Base-by-base conservation (phyloP, 2,797 vertebrate genomes). In the Balearica regulorum region DNA sequence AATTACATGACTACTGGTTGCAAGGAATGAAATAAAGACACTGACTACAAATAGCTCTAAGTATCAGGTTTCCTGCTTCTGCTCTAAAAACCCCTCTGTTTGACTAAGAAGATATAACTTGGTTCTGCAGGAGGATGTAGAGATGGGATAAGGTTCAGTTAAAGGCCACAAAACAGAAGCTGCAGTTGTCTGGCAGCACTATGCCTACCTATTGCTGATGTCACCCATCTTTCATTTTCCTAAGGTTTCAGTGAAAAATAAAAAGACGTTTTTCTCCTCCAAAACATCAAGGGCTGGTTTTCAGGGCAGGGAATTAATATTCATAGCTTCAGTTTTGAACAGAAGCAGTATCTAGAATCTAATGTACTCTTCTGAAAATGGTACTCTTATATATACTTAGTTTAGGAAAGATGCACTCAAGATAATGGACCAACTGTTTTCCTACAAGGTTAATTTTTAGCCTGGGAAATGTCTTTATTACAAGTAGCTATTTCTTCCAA, bases 371-470 rank as follows among this genome's bases (percentile, higher is more conserved):
- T 75, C 51, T 79, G 58, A 83, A 94, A 95, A 93, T 43, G 43
- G 31, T 73, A 79, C 80, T 88, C 49, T 55, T 58, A 26, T 28
- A 62, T 54, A 51, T 13, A 48, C 53, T 66, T 69, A 75, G 58
- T 62, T 91, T 61, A 78, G 81, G 75, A 77, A 81, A 93, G 83
- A 80, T 39, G 26, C 43, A 69, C 61, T 95, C 39, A 69, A 86
- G 66, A 79, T 92, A 90, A 92, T 39, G 49, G 37, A 51, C 65
- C 76, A 88, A 81, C 66, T 83, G 49, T 88, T 95, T 82, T 90
- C 68, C 49, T 83, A 12, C 75, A 81, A 86, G 46, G 91, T 90
- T 92, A 86, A 88, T 84, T 87, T 93, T 93, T 69, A 91, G 76
- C 66, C 29, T 87, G 82, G 92, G 87, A 96, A 90, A 92, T 61